Evolutionary conservation across 2,797 vertebrate species (phyloP).

Genomic region (Mormyrops attenuatus): DNA sequence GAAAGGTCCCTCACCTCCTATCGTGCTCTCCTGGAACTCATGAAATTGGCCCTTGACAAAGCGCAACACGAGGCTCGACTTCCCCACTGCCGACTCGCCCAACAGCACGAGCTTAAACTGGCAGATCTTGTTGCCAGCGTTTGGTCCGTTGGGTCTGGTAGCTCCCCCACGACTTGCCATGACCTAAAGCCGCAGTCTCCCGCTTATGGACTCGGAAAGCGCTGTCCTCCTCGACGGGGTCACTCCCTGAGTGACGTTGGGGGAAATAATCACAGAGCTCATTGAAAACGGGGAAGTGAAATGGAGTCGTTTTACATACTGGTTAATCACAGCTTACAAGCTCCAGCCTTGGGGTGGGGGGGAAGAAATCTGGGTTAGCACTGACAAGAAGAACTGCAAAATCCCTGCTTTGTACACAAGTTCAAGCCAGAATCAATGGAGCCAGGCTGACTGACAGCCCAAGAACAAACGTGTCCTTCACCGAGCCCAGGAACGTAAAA

Average conservation of each 20-base stretch:
- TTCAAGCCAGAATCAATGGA: not conserved
- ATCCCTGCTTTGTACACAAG: not conserved
- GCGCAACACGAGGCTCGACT: slow-evolving; percentile 96
- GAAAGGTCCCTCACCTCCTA: slow-evolving; percentile 73
- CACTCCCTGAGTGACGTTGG: not conserved
- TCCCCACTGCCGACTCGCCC: slow-evolving; percentile 95
- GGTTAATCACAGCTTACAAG: not conserved
- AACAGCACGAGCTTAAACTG: slow-evolving; percentile 97
- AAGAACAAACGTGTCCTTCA: not conserved
- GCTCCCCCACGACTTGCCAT: slow-evolving; percentile 95
- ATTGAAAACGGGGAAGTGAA: not conserved
- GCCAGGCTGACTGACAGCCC: not conserved
- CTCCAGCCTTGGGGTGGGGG: not conserved
- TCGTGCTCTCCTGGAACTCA: slow-evolving; percentile 99
- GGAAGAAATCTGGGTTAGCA: not conserved
- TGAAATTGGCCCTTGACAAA: slow-evolving; percentile 99
- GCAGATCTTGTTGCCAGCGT: slow-evolving; percentile 95
- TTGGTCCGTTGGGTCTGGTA: slow-evolving; percentile 92
- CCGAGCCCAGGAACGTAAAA: not conserved
- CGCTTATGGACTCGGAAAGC: slow-evolving; percentile 47
- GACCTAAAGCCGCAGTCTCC: slow-evolving; percentile 70
- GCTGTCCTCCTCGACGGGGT: slow-evolving; percentile 36
- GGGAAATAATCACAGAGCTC: not conserved
- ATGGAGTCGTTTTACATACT: not conserved
- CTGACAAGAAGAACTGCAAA: not conserved